phyloP scores from a whole-genome alignment of 2,113 vertebrate species.

The Prietella phreatophila region DNA sequence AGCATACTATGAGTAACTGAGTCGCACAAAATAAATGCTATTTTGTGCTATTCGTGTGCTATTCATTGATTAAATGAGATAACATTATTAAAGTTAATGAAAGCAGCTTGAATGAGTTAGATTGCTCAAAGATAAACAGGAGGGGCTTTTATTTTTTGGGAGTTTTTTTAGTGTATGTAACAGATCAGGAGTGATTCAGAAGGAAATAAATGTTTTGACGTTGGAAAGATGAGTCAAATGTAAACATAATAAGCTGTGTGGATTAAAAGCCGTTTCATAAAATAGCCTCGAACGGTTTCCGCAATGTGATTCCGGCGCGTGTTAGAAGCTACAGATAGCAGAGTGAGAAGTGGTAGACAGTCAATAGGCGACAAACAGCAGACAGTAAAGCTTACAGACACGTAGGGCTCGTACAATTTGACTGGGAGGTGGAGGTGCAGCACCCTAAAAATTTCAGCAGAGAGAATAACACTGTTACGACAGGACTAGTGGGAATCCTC shows the following conservation, averaged over 20 bases:
- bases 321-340: slow-evolving; percentile 12
- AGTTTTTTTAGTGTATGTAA: background rate
- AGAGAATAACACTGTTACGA: slow-evolving; percentile 60
- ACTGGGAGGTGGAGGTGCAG: slow-evolving; percentile 83
- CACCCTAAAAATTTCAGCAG: slow-evolving; percentile 82
- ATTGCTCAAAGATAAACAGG: background rate
- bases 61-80: background rate
- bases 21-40: background rate
- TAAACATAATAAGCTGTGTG: background rate
- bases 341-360: slow-evolving; percentile 62
- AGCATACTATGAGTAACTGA: background rate
- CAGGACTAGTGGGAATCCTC: slow-evolving; percentile 2
- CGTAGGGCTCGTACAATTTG: slow-evolving; percentile 90
- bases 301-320: background rate
- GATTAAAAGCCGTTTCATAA: background rate
- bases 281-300: background rate
- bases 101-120: background rate
- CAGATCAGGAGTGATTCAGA: background rate
- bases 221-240: background rate
- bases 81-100: background rate
- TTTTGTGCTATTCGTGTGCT: too few species aligned
- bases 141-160: background rate
- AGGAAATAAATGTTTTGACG: background rate
- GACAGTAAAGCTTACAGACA: slow-evolving; percentile 83
- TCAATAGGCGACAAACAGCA: slow-evolving; percentile 73